These are phyloP conservation scores for Shinisaurus crocodilurus DNA, from an alignment of 2,113 vertebrate genomes.

Conservation along the genomic window DNA sequence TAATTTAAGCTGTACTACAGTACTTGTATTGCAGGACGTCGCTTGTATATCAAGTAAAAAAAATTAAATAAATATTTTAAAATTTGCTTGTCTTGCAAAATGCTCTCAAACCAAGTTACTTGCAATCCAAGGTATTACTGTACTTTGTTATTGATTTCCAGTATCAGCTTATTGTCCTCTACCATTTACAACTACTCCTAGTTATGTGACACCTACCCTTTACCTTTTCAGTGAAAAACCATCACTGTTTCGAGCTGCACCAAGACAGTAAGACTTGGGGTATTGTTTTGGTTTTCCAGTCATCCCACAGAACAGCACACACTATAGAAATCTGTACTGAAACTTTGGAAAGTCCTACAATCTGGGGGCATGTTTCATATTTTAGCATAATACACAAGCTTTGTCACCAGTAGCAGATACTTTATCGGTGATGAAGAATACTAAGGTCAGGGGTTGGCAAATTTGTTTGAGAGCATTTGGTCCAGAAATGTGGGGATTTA, in stretches of 20 bases:
- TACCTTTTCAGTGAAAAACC: not conserved
- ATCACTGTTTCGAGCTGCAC: not conserved
- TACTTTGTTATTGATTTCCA: not conserved
- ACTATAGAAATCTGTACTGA: not conserved
- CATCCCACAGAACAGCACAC: not conserved
- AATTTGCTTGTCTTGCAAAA: too few relatives aligned
- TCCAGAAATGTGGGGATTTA: not conserved
- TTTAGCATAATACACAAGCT: not conserved
- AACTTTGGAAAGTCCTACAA: not conserved
- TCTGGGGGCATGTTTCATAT: not conserved
- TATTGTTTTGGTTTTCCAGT: not conserved
- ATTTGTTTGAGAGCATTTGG: not conserved
- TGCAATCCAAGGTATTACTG: too few relatives aligned
- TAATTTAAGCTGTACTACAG: too few relatives aligned
- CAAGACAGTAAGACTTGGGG: not conserved
- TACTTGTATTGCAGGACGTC: too few relatives aligned
- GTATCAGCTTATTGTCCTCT: not conserved
- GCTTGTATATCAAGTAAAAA: too few relatives aligned
- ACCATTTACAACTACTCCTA: not conserved
- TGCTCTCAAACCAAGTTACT: too few relatives aligned
- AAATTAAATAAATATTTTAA: too few relatives aligned
- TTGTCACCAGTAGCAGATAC: not conserved
- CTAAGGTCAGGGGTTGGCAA: not conserved
- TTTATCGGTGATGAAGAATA: not conserved
- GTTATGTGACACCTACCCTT: not conserved